Evolutionary conservation across 2,797 vertebrate genomes (phyloP), one percentile per base, ranked within the genome.

Genomic region (Vipera latastei): DNA sequence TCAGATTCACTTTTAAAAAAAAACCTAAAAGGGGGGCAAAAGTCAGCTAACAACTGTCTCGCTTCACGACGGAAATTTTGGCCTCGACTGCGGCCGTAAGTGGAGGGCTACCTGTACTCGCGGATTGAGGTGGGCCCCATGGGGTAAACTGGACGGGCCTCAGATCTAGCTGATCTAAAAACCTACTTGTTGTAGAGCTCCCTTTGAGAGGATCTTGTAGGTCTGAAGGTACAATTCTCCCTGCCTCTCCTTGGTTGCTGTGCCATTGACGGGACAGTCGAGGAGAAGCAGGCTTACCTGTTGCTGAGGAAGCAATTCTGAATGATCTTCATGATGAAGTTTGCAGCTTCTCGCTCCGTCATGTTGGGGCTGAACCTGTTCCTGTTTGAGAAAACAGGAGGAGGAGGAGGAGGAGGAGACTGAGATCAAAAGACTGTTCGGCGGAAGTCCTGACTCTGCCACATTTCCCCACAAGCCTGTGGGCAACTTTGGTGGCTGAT

Each of bases 291-390:
- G 91, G 83, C 97, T 96, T 95, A 99, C 99, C 99, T 99, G 98
- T 99, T 99, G 94, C 99, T 99, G 95, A 99, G 99, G 98, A 99
- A 99, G 96, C 99, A 99, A 95, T 98, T 99, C 95, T 99, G 99
- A 96, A 99, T 99, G 94, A 99, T 95, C 97, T 99, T 99, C 96
- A 99, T 98, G 95, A 99, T 99, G 97, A 99, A 99, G 20, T 98
- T 99, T 0, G 99, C 99, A 0, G 99, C 99, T 91, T 99, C 99
- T 56, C 99, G 98, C 97, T 99, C 99, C 0, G 99, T 99, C 98
- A 99, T 98, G 92, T 99, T 99, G 25, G 99, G 99, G 96, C 98
- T 99, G 94, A 99, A 99, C 83, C 99, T 98, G 93, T 99, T 98
- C 92, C 99, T 99, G 96, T 88, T 65, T 53, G 56, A 4, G 93